Conservation (phyloP, 2,888 invertebrate species). For the Digitonthophagus gazella region DNA sequence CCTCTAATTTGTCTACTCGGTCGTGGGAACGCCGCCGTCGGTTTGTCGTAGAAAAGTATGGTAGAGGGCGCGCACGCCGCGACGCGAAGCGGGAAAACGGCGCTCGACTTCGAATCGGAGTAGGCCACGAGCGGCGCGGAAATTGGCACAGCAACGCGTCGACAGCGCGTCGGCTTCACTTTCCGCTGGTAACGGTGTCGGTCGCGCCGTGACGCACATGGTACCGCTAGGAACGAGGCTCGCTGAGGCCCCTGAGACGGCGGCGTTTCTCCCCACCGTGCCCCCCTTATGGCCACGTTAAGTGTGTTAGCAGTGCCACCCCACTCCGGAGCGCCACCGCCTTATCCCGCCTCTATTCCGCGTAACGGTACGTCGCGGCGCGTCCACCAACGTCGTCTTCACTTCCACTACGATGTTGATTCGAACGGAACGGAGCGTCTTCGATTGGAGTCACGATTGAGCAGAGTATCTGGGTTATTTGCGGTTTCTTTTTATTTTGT, state of each 20-base stretch:
- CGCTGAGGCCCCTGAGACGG: not conserved
- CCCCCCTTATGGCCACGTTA: constrained; percentile 31
- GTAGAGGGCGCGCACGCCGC: not conserved
- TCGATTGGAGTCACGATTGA: no score
- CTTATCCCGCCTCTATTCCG: constrained; percentile 45
- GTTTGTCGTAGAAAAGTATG: no score
- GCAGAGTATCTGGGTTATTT: no score
- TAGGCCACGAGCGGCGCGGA: constrained; percentile 28
- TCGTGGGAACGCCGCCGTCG: no score
- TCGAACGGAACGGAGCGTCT: no score
- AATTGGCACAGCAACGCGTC: constrained; percentile 24
- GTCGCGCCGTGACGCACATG: constrained; percentile 32
- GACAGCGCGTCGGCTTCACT: constrained; percentile 23
- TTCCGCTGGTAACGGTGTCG: constrained; percentile 25
- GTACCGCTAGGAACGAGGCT: constrained; percentile 36
- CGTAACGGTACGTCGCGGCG: constrained; percentile 37
- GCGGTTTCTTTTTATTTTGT: no score
- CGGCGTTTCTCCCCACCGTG: constrained; percentile 11
- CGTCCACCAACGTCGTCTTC: not conserved
- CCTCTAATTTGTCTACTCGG: not conserved
- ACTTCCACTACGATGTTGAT: no score
- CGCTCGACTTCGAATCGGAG: constrained; percentile 13
- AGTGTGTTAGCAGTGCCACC: constrained; percentile 41
- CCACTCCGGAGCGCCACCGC: constrained; percentile 30
- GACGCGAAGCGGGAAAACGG: not conserved